Percentiles rank a stretch among this genome's conserved stretches.
Evolutionary conservation across 2,797 vertebrate species (phyloP).

Genomic region (Tokudaia tokunoshimensis): DNA sequence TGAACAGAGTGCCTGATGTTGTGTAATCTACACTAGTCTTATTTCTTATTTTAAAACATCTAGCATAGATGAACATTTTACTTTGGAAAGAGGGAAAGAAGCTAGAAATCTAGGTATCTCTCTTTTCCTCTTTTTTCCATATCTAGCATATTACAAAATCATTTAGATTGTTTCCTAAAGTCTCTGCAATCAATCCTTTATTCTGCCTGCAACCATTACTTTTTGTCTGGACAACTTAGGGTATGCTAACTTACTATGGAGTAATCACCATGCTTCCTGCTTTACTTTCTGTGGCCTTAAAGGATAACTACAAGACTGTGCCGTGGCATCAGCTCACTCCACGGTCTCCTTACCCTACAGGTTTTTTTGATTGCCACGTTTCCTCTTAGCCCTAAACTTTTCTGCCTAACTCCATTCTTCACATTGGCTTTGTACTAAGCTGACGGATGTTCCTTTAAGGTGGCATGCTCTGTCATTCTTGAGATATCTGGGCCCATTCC

Average conservation of each 20-base stretch:
- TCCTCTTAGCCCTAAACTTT: too few species aligned
- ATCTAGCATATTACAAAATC: background rate
- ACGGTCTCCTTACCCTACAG: background rate
- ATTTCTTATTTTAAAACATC: conserved; percentile 28
- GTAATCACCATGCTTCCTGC: background rate
- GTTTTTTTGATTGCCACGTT: background rate
- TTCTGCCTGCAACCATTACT: background rate
- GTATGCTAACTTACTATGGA: background rate
- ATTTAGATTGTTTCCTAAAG: conserved; percentile 42
- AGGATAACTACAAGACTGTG: background rate
- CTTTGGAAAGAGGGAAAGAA: background rate
- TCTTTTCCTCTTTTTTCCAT: background rate
- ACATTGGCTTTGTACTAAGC: background rate
- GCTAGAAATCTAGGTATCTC: conserved; percentile 21
- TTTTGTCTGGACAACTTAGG: background rate
- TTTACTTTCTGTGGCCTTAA: background rate
- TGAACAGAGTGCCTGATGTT: background rate
- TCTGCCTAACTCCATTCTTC: background rate
- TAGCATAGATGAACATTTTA: conserved; percentile 18
- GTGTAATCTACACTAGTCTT: background rate
- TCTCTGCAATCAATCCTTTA: background rate
- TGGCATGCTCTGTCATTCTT: background rate
- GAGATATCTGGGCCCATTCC: background rate
- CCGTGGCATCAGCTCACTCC: background rate
- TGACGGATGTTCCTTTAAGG: background rate